These are phyloP conservation scores for Smithornis capensis DNA, from an alignment of 2,113 vertebrate genomes.

Conservation along the genomic window DNA sequence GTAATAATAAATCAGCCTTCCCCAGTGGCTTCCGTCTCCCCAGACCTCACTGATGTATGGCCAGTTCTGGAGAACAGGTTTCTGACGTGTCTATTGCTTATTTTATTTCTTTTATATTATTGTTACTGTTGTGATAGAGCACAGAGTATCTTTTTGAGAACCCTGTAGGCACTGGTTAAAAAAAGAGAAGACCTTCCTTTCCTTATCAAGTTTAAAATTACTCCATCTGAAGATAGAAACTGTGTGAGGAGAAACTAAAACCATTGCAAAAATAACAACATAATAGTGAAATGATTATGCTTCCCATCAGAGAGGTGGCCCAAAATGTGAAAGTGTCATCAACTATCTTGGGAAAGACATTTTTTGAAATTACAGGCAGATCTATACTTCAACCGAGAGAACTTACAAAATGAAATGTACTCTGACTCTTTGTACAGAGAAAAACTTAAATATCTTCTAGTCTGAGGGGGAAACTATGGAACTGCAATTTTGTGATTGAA, in stretches of 20 bases:
- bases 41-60: background rate
- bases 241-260: background rate
- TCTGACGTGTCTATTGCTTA: background rate
- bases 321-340: conserved; percentile 30
- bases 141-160: background rate
- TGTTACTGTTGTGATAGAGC: background rate
- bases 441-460: background rate
- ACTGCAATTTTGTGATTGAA: background rate
- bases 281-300: conserved; percentile 26
- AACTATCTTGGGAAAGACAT: background rate
- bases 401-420: background rate
- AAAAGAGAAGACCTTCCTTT: background rate
- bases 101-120: conserved; percentile 13
- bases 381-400: background rate
- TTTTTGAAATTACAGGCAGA: conserved; percentile 23
- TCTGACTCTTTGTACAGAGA: background rate
- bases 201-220: background rate
- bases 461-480: background rate
- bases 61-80: background rate
- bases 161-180: background rate
- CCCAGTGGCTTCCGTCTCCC: background rate
- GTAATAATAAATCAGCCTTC: conserved; percentile 1
- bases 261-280: background rate
- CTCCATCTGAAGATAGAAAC: background rate
- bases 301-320: conserved; percentile 10